Base-by-base conservation (phyloP, 2,888 invertebrate species). In the Lasioglossum villosulum region DNA sequence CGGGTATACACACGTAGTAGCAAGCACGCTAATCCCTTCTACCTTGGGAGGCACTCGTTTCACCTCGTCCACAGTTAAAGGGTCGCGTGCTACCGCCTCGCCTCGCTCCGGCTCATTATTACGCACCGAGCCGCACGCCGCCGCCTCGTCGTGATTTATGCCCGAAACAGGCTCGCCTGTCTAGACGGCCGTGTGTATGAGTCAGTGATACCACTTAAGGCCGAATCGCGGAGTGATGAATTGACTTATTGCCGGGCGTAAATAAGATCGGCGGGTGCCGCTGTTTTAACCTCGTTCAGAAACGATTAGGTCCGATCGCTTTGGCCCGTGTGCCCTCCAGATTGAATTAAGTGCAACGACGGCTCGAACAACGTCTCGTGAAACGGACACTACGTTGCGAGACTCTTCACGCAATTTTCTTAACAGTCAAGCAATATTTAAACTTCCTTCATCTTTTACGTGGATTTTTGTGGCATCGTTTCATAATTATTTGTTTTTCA, bases 71-170 rank as follows among this genome's bases (percentile, higher is more conserved):
- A 84, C 83, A 75, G 76, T 72, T 79, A 79, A 83, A 78, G 83
- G 86, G 89, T 90, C 80, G 80, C 88, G 84, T 85, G 90, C 87
- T 90, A 86, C 85, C 66, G 66, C 66, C 6, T 30, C 66, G 59
- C 83, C 86, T 77, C 83, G 86, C 88, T 86, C 86, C 16, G 30
- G 84, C 86, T 90, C 86, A 85, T 90, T 90, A 90, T 90, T 90
- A 89, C 89, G 85, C 90, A 86, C 79, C 78, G 82, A 52, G 52
- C 10, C 23, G 52, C 52, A 52, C 52, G 52, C 52, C 52, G 48
- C 19, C 14, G 59, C 59, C 42, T 2, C n/a, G 52, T n/a, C 66
- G 87, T 88, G 90, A 90, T 78, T 89, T 89, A 88, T 85, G 77
- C 76, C 72, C 72, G 72, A 72, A 72, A 72, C 42, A 72, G 72